Evolutionary conservation across 1,140 invertebrate species (phyloP), one percentile per base, ranked within the genome.

Genomic region (Radopholus similis): DNA sequence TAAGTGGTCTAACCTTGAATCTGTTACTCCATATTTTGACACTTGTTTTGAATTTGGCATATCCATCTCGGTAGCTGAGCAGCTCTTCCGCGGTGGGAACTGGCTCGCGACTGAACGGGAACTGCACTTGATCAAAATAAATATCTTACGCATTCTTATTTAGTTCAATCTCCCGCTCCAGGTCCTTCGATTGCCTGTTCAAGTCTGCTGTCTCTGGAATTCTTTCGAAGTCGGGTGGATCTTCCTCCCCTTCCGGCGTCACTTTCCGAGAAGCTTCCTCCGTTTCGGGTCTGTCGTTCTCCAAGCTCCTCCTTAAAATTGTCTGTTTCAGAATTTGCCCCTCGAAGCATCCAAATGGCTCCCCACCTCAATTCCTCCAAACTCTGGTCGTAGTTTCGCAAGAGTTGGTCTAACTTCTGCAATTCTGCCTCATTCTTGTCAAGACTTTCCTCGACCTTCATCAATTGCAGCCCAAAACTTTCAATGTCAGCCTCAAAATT

Each of bases 11-110:
- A 47, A 47, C 32, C 8, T 0, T 37, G 23, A 59, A 49, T 6
- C 30, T 26, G 9, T 26, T 9, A 1, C 5, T 44, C 21, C 58
- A 9, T 47, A 2, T 32, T 62, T 47, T 49, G 18, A 26, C 9
- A 34, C 47, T 42, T 30, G 35, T 15, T 28, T 62, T 62, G 49
- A 62, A 62, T 28, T 62, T 30, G 32, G 13, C 47, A 42, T 62
- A 62, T 11, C 21, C 37, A 28, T 47, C 21, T n/a, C 1, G 18
- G 11, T 63, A 74, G 11, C 53, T 30, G 30, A 32, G 13, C 11
- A 72, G 26, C 18, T 53, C 62, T 44, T 70, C 37, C 68, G 34
- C 9, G 32, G 65, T n/a, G 32, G 37, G 54, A 59, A 73, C 44
- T 37, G 54, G 38, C 38, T 74, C 35, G 38, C 26, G 13, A 55